Evolutionary conservation across 2,888 invertebrate genomes (phyloP).

Genomic region (Rhagophthalmus giganteus): DNA sequence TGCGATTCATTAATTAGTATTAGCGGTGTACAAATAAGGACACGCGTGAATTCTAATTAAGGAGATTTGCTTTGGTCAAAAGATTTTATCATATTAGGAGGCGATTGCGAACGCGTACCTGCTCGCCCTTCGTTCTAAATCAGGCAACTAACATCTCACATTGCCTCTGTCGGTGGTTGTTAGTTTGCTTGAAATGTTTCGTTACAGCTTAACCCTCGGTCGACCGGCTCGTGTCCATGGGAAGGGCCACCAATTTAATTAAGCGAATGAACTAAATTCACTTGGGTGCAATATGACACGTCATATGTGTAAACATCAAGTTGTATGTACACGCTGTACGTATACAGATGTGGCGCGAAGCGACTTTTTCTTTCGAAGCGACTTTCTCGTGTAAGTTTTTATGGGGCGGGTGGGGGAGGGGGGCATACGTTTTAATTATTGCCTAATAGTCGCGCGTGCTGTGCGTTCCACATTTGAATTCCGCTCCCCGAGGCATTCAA

Average conservation of each 20-base stretch:
- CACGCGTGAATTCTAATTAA: background rate
- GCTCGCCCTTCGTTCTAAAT: slow-evolving; percentile 12
- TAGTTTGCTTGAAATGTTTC: slow-evolving; percentile 16
- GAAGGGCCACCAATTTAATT: slow-evolving; percentile 16
- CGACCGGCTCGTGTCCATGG: slow-evolving; percentile 1
- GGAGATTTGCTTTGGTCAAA: too few relatives aligned
- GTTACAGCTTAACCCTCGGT: slow-evolving; percentile 6
- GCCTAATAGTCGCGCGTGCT: slow-evolving; percentile 16
- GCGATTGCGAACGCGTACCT: background rate
- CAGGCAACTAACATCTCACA: slow-evolving; percentile 12
- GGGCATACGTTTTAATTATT: too few relatives aligned
- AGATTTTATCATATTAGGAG: background rate
- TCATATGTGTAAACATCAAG: slow-evolving; percentile 9
- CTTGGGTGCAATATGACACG: slow-evolving; percentile 10
- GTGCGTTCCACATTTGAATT: slow-evolving; percentile 20
- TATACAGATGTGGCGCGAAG: too few relatives aligned
- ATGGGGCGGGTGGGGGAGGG: too few relatives aligned
- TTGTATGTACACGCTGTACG: too few relatives aligned
- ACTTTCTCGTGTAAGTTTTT: too few relatives aligned
- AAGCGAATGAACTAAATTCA: slow-evolving; percentile 8
- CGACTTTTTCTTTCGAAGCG: too few relatives aligned
- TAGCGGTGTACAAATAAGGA: background rate
- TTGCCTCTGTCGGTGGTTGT: slow-evolving; percentile 11
- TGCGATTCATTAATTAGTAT: background rate
- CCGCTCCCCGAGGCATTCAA: slow-evolving; percentile 12